A percentile compares a stretch with the other conserved stretches of the same genome.
Conservation (phyloP, 2,797 vertebrate genomes). For the Sebastes minor region DNA sequence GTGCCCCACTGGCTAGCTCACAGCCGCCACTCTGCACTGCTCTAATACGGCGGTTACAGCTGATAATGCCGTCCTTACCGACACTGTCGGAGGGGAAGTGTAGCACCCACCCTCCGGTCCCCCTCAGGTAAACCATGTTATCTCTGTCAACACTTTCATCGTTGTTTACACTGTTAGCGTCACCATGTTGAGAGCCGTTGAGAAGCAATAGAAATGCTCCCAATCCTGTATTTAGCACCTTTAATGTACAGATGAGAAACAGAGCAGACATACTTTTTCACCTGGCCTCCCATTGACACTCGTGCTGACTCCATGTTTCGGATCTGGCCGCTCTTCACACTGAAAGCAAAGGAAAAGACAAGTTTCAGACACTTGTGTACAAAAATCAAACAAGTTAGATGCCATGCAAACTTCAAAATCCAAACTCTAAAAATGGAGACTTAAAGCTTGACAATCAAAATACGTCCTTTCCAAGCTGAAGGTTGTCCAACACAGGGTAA, state of each 20-base stretch:
- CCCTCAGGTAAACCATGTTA: too few relatives aligned
- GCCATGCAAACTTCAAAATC: neutral
- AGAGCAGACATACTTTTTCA: constrained; percentile 84
- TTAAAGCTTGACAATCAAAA: neutral
- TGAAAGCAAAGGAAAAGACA: constrained; percentile 50
- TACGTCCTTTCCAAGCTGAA: neutral
- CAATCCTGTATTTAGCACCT: too few relatives aligned
- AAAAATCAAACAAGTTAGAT: neutral
- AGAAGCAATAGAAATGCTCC: too few relatives aligned
- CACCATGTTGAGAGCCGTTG: too few relatives aligned
- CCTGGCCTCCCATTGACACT: constrained; percentile 98
- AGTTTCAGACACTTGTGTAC: neutral
- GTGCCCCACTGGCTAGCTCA: too few relatives aligned
- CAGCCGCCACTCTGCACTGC: too few relatives aligned
- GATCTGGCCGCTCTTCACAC: constrained; percentile 98
- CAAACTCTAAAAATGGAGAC: neutral
- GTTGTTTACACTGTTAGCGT: too few relatives aligned
- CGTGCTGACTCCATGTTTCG: constrained; percentile 95
- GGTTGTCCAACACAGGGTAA: neutral
- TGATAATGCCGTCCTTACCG: too few relatives aligned
- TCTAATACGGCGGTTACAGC: too few relatives aligned
- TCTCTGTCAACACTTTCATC: too few relatives aligned
- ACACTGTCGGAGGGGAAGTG: too few relatives aligned
- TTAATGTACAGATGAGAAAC: neutral
- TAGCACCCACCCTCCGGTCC: too few relatives aligned